These are phyloP conservation scores for Diglossa brunneiventris DNA, from an alignment of 2,113 vertebrate genomes.

Conservation along the genomic window DNA sequence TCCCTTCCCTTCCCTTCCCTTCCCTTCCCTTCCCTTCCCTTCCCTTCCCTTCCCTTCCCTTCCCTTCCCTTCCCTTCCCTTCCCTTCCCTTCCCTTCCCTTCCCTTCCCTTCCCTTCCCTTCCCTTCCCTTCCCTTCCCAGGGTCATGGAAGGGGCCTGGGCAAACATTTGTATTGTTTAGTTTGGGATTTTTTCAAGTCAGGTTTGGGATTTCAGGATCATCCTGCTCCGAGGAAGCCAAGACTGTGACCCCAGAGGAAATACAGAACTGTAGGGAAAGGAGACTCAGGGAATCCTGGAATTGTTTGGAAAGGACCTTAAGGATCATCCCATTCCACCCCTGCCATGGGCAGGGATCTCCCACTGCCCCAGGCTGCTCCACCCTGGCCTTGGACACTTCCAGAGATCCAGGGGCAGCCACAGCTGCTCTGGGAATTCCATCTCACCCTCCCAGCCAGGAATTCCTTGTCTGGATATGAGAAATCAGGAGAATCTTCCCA, in stretches of 20 bases:
- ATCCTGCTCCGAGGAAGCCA: background rate
- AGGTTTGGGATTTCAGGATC: background rate
- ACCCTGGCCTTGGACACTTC: fast-evolving
- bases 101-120: too few species aligned
- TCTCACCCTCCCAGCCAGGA: background rate
- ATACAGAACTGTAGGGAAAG: background rate
- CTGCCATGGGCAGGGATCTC: background rate
- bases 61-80: background rate
- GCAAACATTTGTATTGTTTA: background rate
- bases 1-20: background rate
- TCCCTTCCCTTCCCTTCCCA: background rate
- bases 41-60: background rate
- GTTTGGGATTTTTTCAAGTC: background rate
- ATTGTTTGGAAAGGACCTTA: background rate
- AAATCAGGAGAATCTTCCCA: too few species aligned
- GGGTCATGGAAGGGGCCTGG: background rate
- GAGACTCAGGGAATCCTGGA: background rate
- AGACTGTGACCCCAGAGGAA: background rate
- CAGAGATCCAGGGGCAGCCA: background rate
- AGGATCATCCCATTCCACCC: background rate
- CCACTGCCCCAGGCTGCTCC: too few species aligned
- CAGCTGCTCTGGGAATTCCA: too few species aligned
- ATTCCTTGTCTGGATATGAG: background rate
- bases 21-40: fast-evolving
- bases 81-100: background rate